These are phyloP conservation scores for Orgyia antiqua DNA, from an alignment of 2,888 invertebrate genomes.

Conservation along the genomic window DNA sequence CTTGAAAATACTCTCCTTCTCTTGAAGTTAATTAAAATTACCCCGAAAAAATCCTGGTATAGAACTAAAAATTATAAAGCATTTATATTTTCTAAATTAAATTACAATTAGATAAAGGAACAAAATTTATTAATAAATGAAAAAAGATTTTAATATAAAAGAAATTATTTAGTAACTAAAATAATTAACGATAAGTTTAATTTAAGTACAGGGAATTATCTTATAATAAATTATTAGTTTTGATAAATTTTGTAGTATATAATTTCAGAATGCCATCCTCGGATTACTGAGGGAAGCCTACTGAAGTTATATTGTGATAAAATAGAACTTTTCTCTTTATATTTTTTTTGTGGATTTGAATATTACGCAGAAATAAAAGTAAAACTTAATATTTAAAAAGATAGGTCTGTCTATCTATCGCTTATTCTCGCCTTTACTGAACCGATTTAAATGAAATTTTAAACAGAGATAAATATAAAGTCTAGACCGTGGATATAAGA, in stretches of 20 bases:
- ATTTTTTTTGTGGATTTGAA: too few species aligned
- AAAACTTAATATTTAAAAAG: too few species aligned
- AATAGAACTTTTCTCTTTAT: conserved; percentile 5
- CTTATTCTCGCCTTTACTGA: too few species aligned
- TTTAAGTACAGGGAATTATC: conserved; percentile 23
- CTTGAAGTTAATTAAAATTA: too few species aligned
- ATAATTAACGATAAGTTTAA: conserved; percentile 13
- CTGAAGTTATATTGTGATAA: conserved; percentile 72
- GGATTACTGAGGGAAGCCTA: conserved; percentile 66
- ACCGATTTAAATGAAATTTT: too few species aligned
- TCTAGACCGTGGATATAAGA: too few species aligned
- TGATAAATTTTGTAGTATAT: conserved; percentile 32
- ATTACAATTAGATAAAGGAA: conserved; percentile 5
- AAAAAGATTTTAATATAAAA: conserved; percentile 3
- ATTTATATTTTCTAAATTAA: conserved; percentile 2
- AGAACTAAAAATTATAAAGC: background rate
- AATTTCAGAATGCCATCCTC: conserved; percentile 74
- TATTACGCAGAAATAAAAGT: too few species aligned
- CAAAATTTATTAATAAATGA: conserved; percentile 1
- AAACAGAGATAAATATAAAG: too few species aligned
- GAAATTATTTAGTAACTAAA: too few species aligned
- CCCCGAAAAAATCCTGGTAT: too few species aligned
- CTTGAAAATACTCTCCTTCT: too few species aligned
- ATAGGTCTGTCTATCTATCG: too few species aligned
- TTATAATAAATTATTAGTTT: conserved; percentile 4